These are phyloP conservation scores for Macrochelys suwanniensis DNA, from an alignment of 2,797 vertebrate species.

Conservation along the genomic window DNA sequence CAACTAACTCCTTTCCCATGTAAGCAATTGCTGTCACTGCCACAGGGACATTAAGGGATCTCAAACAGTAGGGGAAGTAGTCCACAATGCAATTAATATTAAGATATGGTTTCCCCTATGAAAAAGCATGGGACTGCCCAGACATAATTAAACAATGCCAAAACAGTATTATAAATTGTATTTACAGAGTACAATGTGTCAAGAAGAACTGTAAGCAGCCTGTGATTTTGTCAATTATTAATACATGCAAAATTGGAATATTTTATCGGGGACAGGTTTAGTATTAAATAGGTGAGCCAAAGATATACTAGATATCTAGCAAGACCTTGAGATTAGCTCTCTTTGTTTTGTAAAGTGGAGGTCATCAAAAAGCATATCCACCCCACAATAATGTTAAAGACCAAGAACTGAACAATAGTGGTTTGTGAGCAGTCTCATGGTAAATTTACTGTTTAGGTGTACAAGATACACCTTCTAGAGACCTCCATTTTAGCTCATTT, in stretches of 20 bases:
- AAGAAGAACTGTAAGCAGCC: background rate
- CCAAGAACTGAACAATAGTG: background rate
- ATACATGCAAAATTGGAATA: background rate
- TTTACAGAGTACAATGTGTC: background rate
- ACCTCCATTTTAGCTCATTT: background rate
- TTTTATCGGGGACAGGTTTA: background rate
- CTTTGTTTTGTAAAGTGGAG: background rate
- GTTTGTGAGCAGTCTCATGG: background rate
- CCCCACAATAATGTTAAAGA: background rate
- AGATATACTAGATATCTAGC: background rate
- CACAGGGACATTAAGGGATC: background rate
- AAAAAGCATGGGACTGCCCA: background rate
- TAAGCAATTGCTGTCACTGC: background rate
- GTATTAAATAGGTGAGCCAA: background rate
- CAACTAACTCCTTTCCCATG: accelerated
- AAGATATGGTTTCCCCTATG: background rate
- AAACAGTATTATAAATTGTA: background rate
- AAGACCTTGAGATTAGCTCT: background rate
- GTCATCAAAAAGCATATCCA: background rate
- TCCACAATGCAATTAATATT: background rate
- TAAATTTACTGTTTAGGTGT: background rate
- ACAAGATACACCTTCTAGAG: background rate
- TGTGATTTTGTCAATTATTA: background rate
- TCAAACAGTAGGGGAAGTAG: background rate
- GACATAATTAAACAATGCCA: background rate